A percentile compares a stretch with the other conserved stretches of the same genome.
phyloP scores from a whole-genome alignment of 2,113 vertebrate genomes.

The Myodes glareolus region DNA sequence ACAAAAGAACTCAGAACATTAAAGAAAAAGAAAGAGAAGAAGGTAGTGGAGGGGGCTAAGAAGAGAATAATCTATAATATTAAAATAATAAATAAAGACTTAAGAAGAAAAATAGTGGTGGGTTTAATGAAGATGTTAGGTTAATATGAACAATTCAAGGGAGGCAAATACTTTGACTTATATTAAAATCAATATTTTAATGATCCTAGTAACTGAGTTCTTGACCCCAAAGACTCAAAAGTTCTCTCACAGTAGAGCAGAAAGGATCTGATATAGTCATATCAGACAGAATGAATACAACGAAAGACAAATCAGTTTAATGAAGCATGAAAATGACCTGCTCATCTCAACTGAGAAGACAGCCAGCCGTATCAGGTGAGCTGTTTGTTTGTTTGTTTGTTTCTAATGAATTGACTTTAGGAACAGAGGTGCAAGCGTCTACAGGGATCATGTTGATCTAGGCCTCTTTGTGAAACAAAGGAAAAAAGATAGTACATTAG shows the following conservation, averaged over 20 bases:
- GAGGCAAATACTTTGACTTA: background rate
- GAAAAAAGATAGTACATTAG: background rate
- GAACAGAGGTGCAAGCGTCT: background rate
- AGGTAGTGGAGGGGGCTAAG: background rate
- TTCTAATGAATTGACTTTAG: background rate
- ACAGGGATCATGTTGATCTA: background rate
- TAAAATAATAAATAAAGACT: conserved; percentile 4
- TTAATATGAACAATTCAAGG: background rate
- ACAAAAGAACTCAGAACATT: background rate
- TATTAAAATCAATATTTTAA: background rate
- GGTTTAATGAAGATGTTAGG: background rate
- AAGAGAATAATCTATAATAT: background rate
- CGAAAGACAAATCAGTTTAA: background rate
- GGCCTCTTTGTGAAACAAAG: background rate
- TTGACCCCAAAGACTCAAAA: background rate
- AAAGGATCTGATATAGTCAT: background rate
- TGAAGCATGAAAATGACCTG: background rate
- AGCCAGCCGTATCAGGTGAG: background rate
- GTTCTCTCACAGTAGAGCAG: background rate
- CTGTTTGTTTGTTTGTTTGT: background rate
- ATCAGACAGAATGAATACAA: background rate
- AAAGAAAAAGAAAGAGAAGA: background rate
- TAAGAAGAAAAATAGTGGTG: background rate
- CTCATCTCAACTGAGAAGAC: background rate
- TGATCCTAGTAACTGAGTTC: background rate